These are phyloP conservation scores for Zaprionus africanus DNA, from an alignment of 1,140 invertebrate genomes.

Conservation along the genomic window DNA sequence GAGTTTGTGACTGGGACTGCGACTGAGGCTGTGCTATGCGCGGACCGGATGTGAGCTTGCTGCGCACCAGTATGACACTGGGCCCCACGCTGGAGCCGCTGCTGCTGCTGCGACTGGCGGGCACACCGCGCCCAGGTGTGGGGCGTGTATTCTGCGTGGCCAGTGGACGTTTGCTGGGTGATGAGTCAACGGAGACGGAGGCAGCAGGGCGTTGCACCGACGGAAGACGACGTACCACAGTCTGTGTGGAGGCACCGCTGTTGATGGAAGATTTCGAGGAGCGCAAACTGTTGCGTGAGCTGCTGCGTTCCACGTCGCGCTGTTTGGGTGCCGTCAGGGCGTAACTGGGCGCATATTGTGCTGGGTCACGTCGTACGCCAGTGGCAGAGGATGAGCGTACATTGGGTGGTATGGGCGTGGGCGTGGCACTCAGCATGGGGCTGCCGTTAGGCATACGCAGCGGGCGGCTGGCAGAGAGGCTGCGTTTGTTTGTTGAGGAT, in stretches of 20 bases:
- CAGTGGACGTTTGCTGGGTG: constrained; percentile 76
- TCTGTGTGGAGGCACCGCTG: constrained; percentile 91
- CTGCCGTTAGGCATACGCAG: constrained; percentile 73
- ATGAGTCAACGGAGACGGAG: constrained; percentile 72
- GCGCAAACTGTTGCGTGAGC: constrained; percentile 89
- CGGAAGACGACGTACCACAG: constrained; percentile 89
- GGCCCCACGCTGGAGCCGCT: constrained; percentile 87
- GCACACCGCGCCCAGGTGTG: constrained; percentile 85
- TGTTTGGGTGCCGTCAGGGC: constrained; percentile 24
- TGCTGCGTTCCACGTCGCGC: constrained; percentile 87
- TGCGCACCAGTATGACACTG: constrained; percentile 73
- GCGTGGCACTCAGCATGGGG: constrained; percentile 39
- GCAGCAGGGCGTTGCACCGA: constrained; percentile 64
- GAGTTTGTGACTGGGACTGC: constrained; percentile 32
- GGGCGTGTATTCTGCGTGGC: constrained; percentile 63
- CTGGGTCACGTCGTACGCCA: constrained; percentile 70
- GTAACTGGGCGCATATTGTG: constrained; percentile 35
- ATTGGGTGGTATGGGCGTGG: constrained; percentile 1
- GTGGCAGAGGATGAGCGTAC: constrained; percentile 47
- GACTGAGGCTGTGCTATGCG: constrained; percentile 24
- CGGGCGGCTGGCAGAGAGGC: constrained; percentile 62
- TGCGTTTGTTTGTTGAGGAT: constrained; percentile 46
- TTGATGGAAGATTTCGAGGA: constrained; percentile 93
- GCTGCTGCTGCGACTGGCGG: constrained; percentile 89
- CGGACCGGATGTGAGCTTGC: constrained; percentile 44